Evolutionary conservation across 2,113 vertebrate species (phyloP).

Genomic region (Salvelinus sp.): DNA sequence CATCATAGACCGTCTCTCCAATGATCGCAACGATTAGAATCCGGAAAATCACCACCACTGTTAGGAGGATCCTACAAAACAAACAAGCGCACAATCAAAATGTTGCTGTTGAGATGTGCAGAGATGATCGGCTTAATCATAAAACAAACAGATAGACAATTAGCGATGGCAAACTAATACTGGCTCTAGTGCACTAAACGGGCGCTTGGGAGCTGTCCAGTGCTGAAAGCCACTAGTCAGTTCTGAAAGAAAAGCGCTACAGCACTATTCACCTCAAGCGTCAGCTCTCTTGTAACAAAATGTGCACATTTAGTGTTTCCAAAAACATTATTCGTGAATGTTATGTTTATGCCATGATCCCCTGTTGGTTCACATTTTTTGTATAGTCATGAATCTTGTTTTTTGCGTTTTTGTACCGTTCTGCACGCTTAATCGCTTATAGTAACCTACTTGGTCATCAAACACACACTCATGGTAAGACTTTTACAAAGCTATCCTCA

Average conservation of each 20-base stretch:
- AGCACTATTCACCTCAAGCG: neutral
- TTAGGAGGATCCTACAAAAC: constrained; percentile 86
- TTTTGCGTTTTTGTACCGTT: neutral
- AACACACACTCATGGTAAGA: neutral
- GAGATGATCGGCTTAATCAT: neutral
- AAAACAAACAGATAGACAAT: constrained; percentile 7
- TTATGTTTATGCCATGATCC: neutral
- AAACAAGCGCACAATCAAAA: neutral
- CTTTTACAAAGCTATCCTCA: neutral
- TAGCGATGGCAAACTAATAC: neutral
- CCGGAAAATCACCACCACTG: constrained; percentile 93
- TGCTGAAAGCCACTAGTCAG: constrained; percentile 31
- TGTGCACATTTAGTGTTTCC: neutral
- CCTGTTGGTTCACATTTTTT: neutral
- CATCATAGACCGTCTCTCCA: constrained; percentile 93
- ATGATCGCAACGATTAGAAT: constrained; percentile 93
- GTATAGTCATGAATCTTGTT: neutral
- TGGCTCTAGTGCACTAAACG: neutral
- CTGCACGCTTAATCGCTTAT: neutral
- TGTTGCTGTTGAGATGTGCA: neutral
- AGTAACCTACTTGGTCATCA: neutral
- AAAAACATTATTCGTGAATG: neutral
- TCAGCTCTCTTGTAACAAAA: neutral
- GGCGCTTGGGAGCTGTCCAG: constrained; percentile 38
- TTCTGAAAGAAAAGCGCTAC: neutral